These are phyloP conservation scores for Gastracanthus pulcherrimus DNA, from an alignment of 2,888 invertebrate species.

Conservation along the genomic window DNA sequence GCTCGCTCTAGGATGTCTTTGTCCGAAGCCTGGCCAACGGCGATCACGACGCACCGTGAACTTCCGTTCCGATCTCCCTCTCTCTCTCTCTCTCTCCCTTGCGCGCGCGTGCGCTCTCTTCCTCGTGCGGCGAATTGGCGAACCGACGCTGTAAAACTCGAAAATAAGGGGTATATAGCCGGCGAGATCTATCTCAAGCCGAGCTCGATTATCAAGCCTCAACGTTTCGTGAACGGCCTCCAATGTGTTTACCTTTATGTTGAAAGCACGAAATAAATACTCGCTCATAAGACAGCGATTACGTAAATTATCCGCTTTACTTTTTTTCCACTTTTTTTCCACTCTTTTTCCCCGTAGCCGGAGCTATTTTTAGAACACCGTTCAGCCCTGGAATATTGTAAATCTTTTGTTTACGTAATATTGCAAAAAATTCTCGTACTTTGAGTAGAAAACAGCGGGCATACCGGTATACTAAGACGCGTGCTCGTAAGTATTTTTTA, in stretches of 20 bases:
- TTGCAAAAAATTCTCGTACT: too few relatives aligned
- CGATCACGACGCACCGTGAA: slow-evolving; percentile 53
- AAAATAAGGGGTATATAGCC: slow-evolving; percentile 41
- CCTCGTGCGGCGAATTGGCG: too few relatives aligned
- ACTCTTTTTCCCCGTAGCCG: background rate
- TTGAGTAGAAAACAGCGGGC: too few relatives aligned
- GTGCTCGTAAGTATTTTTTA: too few relatives aligned
- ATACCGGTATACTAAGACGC: too few relatives aligned
- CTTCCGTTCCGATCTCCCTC: too few relatives aligned
- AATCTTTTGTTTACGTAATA: background rate
- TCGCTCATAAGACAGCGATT: slow-evolving; percentile 51
- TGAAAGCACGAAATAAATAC: slow-evolving; percentile 56
- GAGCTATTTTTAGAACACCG: background rate
- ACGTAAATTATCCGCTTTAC: slow-evolving; percentile 46
- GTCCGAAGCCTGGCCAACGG: slow-evolving; percentile 36
- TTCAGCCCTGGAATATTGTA: background rate
- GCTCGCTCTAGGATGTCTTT: slow-evolving; percentile 42
- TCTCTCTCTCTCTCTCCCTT: too few relatives aligned
- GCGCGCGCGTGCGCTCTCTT: background rate
- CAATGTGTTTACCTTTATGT: slow-evolving; percentile 57
- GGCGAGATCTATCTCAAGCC: slow-evolving; percentile 25
- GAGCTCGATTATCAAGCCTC: slow-evolving; percentile 31
- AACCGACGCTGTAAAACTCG: slow-evolving; percentile 35
- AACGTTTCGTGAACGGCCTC: slow-evolving; percentile 60
- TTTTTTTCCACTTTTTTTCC: slow-evolving; percentile 20